Conservation (phyloP, 2,113 vertebrate genomes). For the Prietella phreatophila region DNA sequence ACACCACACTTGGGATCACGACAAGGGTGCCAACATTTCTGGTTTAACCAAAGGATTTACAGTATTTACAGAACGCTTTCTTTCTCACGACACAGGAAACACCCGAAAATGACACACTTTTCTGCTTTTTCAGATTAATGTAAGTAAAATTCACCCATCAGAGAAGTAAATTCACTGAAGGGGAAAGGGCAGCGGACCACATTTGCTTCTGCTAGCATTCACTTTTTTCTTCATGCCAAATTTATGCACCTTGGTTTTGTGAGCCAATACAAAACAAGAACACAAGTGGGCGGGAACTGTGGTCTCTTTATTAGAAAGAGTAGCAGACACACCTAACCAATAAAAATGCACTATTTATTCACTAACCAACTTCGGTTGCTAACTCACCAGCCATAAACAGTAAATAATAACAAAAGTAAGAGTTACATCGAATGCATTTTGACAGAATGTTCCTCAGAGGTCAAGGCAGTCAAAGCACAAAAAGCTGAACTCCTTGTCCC, state of each 20-base stretch:
- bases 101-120: neutral
- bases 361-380: neutral
- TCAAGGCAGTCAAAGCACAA: neutral
- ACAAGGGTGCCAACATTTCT: neutral
- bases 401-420: neutral
- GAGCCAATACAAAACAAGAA: too few species aligned
- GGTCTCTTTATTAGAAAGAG: neutral
- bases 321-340: neutral
- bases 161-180: neutral
- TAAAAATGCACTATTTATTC: neutral
- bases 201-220: too few species aligned
- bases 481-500: neutral
- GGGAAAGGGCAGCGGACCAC: neutral
- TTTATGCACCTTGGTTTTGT: too few species aligned
- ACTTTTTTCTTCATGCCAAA: too few species aligned
- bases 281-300: too few species aligned
- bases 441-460: neutral
- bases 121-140: neutral
- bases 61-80: neutral
- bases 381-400: neutral
- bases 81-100: too few species aligned
- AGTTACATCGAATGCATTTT: neutral
- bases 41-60: neutral
- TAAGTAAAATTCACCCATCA: neutral
- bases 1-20: neutral